These are phyloP conservation scores for Oreotrochilus melanogaster DNA, from an alignment of 2,113 vertebrate species.

Conservation along the genomic window DNA sequence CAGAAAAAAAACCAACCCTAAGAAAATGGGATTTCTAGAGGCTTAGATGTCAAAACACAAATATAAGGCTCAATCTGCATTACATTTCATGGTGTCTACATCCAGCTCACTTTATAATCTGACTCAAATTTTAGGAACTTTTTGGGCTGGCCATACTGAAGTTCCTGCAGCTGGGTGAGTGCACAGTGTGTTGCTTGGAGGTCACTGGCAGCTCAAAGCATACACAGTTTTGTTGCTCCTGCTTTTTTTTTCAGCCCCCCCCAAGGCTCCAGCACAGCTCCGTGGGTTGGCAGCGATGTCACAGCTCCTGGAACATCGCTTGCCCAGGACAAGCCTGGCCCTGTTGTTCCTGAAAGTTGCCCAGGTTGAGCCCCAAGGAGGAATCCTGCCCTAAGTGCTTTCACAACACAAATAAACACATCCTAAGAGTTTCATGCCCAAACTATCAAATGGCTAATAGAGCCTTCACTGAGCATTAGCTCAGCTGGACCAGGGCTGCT, in stretches of 20 bases:
- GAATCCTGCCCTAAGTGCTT: neutral
- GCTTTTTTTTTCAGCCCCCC: accelerated
- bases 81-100: too few relatives aligned
- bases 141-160: neutral
- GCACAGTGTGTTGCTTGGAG: accelerated
- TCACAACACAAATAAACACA: neutral
- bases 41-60: neutral
- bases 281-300: accelerated
- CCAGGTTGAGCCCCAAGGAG: accelerated
- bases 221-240: too few relatives aligned
- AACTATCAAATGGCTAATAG: neutral
- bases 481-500: neutral
- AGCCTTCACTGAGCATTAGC: neutral
- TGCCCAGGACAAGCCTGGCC: accelerated
- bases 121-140: neutral
- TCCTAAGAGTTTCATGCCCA: neutral
- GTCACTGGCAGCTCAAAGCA: neutral
- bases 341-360: neutral
- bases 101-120: accelerated
- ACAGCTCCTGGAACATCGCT: accelerated
- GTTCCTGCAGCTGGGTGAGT: neutral
- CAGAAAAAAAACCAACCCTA: neutral
- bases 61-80: accelerated
- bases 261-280: neutral
- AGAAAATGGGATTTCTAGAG: neutral